These are phyloP conservation scores for Gadopsis marmoratus DNA, from an alignment of 2,797 vertebrate genomes.

Conservation along the genomic window DNA sequence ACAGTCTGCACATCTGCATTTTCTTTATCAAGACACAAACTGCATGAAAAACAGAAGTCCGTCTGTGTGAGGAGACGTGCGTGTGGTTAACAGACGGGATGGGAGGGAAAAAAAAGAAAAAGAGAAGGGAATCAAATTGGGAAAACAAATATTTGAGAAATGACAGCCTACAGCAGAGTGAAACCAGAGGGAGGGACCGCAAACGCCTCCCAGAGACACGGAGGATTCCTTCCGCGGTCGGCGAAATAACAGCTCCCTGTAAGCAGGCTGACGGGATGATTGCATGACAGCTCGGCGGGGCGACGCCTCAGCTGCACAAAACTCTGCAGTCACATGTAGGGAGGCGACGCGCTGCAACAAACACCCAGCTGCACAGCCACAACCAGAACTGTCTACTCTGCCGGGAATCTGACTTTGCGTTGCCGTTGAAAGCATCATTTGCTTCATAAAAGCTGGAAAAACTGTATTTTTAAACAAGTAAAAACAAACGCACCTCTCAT, in stretches of 20 bases:
- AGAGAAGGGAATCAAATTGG: constrained; percentile 30
- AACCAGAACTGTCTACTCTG: too few relatives aligned
- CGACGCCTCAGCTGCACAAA: constrained; percentile 29
- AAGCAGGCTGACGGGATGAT: constrained; percentile 60
- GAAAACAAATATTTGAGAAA: constrained; percentile 70
- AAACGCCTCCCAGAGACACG: constrained; percentile 45
- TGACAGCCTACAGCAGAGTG: constrained; percentile 55
- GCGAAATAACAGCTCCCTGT: constrained; percentile 53
- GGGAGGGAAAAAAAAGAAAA: neutral
- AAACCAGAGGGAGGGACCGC: constrained; percentile 53
- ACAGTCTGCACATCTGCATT: neutral
- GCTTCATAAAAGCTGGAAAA: neutral
- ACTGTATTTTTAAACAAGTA: neutral
- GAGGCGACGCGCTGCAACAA: constrained; percentile 14
- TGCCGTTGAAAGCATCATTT: neutral
- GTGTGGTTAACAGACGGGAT: constrained; percentile 12
- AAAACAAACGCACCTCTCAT: neutral
- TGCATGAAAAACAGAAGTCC: neutral
- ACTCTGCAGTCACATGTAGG: constrained; percentile 5
- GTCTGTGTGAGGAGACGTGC: constrained; percentile 9
- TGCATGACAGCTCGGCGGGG: constrained; percentile 35
- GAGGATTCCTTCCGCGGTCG: constrained; percentile 56
- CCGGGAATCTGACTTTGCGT: neutral
- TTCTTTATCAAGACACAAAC: neutral
- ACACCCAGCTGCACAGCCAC: neutral